Percentiles rank a stretch among this genome's conserved stretches.
phyloP scores from a whole-genome alignment of 2,888 invertebrate species.

The Synergus itoensis region DNA sequence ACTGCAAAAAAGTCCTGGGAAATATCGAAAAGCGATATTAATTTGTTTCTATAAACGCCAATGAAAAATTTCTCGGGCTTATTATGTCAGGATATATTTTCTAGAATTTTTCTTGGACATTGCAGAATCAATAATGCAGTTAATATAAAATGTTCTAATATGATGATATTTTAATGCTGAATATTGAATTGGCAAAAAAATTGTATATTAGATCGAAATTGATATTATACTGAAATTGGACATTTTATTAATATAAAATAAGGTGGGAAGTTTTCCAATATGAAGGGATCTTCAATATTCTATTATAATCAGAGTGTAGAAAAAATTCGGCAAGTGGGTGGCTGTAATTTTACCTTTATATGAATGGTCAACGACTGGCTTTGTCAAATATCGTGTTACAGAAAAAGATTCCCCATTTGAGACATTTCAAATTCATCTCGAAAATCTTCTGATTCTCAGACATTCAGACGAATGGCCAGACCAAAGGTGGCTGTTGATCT shows the following conservation, averaged over 20 bases:
- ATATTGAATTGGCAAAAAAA: no score
- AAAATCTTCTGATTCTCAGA: background rate
- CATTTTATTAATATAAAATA: no score
- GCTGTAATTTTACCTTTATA: background rate
- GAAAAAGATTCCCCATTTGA: background rate
- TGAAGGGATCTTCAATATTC: background rate
- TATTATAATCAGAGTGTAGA: background rate
- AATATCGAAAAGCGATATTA: constrained; percentile 35
- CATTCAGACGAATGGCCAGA: background rate
- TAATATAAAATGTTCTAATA: background rate
- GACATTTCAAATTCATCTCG: background rate
- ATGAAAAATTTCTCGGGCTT: constrained; percentile 11
- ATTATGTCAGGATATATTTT: constrained; percentile 1
- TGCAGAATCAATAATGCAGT: background rate
- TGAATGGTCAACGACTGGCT: background rate
- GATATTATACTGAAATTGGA: no score
- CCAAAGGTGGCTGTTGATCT: background rate
- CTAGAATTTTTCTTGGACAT: background rate
- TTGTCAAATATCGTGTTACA: background rate
- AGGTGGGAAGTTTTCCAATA: background rate
- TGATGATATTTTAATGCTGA: no score
- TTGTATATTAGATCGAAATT: no score
- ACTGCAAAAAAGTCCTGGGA: constrained; percentile 31
- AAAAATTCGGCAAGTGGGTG: background rate
- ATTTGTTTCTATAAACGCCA: constrained; percentile 7